Percentiles rank a stretch among this genome's conserved stretches.
Evolutionary conservation across 2,888 invertebrate genomes (phyloP).

Genomic region (Pegoplata infirma): DNA sequence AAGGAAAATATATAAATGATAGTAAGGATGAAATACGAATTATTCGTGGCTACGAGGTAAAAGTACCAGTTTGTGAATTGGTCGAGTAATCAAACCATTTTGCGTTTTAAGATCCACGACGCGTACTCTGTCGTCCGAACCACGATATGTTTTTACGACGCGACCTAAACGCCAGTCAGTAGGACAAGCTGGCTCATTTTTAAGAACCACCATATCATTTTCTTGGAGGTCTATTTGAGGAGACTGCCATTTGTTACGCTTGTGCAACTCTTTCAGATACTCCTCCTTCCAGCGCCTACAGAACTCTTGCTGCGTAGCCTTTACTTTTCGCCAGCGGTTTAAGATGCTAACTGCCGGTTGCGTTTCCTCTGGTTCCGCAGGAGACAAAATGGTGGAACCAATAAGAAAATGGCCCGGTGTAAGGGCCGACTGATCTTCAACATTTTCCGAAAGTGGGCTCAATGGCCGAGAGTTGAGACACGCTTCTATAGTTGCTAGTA

Average conservation of each 20-base stretch:
- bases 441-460: too few species aligned
- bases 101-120: not conserved
- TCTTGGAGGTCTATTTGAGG: conserved; percentile 31
- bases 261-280: conserved; percentile 49
- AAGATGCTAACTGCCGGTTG: not conserved
- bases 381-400: not conserved
- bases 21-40: too few species aligned
- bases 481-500: too few species aligned
- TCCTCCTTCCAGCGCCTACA: conserved; percentile 44
- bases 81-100: not conserved
- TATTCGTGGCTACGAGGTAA: not conserved
- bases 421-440: too few species aligned
- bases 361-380: conserved; percentile 3
- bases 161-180: not conserved
- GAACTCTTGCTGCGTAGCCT: conserved; percentile 17
- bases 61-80: not conserved
- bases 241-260: conserved; percentile 46
- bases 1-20: too few species aligned
- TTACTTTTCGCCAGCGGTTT: conserved; percentile 15
- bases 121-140: not conserved
- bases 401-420: too few species aligned
- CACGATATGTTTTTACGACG: not conserved
- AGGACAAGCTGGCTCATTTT: conserved; percentile 6
- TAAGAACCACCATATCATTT: conserved; percentile 38
- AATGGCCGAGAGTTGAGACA: too few species aligned